Conservation (phyloP, 2,797 vertebrate genomes). For the Echiichthys vipera region DNA sequence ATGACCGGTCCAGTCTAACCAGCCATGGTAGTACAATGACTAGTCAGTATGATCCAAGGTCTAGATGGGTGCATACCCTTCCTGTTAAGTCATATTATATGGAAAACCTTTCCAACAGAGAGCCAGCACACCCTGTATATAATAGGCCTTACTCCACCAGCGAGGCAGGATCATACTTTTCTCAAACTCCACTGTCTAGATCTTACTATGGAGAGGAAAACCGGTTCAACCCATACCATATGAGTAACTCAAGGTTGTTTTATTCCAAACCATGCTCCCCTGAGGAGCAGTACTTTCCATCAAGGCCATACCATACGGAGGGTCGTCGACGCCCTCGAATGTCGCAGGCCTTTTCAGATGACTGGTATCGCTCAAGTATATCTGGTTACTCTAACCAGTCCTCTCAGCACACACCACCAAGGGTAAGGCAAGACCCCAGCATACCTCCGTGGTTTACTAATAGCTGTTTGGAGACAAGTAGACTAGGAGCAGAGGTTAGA, state of each 20-base stretch:
- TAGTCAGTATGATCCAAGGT: slow-evolving; percentile 84
- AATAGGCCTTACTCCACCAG: slow-evolving; percentile 86
- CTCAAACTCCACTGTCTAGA: slow-evolving; percentile 87
- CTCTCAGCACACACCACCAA: slow-evolving; percentile 83
- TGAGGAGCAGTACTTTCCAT: slow-evolving; percentile 81
- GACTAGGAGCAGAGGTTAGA: slow-evolving; percentile 88
- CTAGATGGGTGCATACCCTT: slow-evolving; percentile 85
- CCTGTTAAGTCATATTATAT: slow-evolving; percentile 85
- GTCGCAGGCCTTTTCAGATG: slow-evolving; percentile 86
- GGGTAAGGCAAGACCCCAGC: slow-evolving; percentile 77
- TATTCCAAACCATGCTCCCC: slow-evolving; percentile 84
- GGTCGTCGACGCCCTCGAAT: slow-evolving; percentile 86
- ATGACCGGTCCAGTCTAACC: slow-evolving; percentile 84
- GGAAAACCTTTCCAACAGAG: slow-evolving; percentile 79
- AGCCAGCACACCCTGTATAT: slow-evolving; percentile 74
- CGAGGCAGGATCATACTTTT: slow-evolving; percentile 87
- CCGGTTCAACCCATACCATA: slow-evolving; percentile 80
- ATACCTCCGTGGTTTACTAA: slow-evolving; percentile 89
- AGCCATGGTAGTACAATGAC: slow-evolving; percentile 83
- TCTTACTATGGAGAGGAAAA: slow-evolving; percentile 87
- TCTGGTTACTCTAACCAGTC: slow-evolving; percentile 85
- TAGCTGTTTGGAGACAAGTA: slow-evolving; percentile 84
- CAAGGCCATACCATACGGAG: slow-evolving; percentile 87
- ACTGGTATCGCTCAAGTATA: slow-evolving; percentile 90
- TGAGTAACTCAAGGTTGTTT: slow-evolving; percentile 81